These are phyloP conservation scores for Tapirus terrestris DNA, from an alignment of 2,113 vertebrate genomes.

Conservation along the genomic window DNA sequence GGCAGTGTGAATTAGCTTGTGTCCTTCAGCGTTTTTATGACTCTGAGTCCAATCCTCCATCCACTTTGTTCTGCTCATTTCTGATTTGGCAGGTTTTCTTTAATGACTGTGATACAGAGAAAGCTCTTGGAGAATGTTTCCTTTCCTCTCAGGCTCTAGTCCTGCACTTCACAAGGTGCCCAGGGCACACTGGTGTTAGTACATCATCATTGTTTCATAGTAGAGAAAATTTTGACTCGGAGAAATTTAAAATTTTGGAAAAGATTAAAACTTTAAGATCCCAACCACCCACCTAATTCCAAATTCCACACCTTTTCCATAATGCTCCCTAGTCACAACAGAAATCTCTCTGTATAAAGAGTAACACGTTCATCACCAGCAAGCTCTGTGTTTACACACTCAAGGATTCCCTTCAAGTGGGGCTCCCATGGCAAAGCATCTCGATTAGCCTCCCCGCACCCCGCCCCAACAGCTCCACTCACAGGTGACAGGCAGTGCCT, in stretches of 20 bases:
- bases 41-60: too few species aligned
- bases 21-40: rapidly evolving
- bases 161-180: rapidly evolving
- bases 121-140: rapidly evolving
- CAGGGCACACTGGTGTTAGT: rapidly evolving
- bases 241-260: background rate
- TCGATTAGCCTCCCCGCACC: rapidly evolving
- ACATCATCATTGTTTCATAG: rapidly evolving
- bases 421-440: rapidly evolving
- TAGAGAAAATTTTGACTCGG: background rate
- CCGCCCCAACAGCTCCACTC: rapidly evolving
- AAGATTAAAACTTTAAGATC: background rate
- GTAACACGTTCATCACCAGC: background rate
- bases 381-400: background rate
- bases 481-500: rapidly evolving
- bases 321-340: background rate
- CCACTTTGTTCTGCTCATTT: too few species aligned
- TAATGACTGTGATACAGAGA: rapidly evolving
- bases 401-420: too few species aligned
- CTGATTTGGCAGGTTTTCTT: background rate
- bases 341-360: rapidly evolving
- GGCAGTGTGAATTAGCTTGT: rapidly evolving
- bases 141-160: background rate
- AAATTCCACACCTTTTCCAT: background rate
- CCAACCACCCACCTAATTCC: background rate